Evolutionary conservation across 2,888 invertebrate species (phyloP), one percentile per base, ranked within the genome.

Genomic region (Beris morrisii): DNA sequence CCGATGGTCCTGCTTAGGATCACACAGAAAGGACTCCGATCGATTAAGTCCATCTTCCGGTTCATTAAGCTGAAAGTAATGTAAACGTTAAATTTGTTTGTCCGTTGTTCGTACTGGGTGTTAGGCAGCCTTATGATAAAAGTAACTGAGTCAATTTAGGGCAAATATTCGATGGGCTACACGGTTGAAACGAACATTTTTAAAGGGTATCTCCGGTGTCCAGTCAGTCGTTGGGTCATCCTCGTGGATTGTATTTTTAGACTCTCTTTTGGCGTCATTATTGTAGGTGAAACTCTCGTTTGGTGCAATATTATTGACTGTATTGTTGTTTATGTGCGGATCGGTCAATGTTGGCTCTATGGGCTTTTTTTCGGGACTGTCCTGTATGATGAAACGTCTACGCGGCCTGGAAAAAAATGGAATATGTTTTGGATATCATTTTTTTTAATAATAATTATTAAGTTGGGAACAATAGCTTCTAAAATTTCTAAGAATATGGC

Each of bases 121-220:
- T 32, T 38, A 38, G 5, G 38, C 38, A 38, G 38, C 7, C 9
- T 38, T 38, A 5, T 7, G 38, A 38, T 38, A 5, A 38, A 38
- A 38, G 5, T 38, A 3, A 38, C 38, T 15, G 5, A 15, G n/a
- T 6, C 5, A 48, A 48, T 50, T 9, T 22, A 50, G 50, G 50
- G 4, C 4, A 15, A 22, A 9, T 15, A n/a, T 48, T 22, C 50
- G n/a, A 13, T 1, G 12, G 22, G 28, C 15, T 50, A 4, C 6
- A 15, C 4, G 15, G 11, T 54, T 46, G 22, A 50, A 58, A 73
- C 76, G 81, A 83, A 94, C 94, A 81, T 93, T 93, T 82, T 91
- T 90, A 77, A 95, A 95, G 1, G 94, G 95, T 78, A 94, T 92
- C 82, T 95, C 95, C 0, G 95, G 93, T 28, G 88, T 93, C 93